Evolutionary conservation across 2,888 invertebrate genomes (phyloP).

Genomic region (Platypus cylindrus): DNA sequence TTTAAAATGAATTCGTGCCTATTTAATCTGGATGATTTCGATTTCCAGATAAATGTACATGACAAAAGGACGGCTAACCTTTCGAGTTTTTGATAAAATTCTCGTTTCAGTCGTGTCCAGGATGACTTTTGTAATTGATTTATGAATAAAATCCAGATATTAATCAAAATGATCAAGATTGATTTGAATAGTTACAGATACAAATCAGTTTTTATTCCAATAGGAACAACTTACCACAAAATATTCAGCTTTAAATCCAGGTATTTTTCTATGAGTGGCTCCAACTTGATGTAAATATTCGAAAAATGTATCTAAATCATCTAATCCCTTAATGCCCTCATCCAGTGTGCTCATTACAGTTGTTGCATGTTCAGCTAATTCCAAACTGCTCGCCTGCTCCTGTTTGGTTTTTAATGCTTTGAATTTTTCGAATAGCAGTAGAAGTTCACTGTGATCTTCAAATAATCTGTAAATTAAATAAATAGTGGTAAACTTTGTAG

Average conservation of each 20-base stretch:
- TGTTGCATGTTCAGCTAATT: conserved; percentile 75
- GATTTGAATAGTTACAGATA: too few relatives aligned
- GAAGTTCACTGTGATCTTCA: conserved; percentile 69
- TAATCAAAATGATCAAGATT: too few relatives aligned
- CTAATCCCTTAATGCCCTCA: conserved; percentile 76
- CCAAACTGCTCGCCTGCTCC: conserved; percentile 68
- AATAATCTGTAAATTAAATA: conserved; percentile 54
- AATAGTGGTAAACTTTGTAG: too few relatives aligned
- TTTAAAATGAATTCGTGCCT: too few relatives aligned
- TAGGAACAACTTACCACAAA: conserved; percentile 74
- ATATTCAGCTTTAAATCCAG: conserved; percentile 73
- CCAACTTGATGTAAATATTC: conserved; percentile 73
- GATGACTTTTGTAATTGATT: too few relatives aligned
- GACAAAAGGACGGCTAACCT: too few relatives aligned
- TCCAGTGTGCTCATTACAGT: conserved; percentile 83
- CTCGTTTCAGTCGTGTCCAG: too few relatives aligned
- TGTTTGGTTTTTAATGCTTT: conserved; percentile 65
- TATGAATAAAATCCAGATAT: too few relatives aligned
- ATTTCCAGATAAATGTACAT: too few relatives aligned
- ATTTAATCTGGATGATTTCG: too few relatives aligned
- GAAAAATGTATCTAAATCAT: conserved; percentile 75
- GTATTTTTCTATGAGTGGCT: conserved; percentile 69
- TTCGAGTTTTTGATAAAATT: too few relatives aligned
- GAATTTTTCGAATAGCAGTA: conserved; percentile 71
- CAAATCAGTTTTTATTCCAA: too few relatives aligned